Percentiles rank a stretch among this genome's conserved stretches.
phyloP scores from a whole-genome alignment of 2,797 vertebrate species.

The Masticophis lateralis region DNA sequence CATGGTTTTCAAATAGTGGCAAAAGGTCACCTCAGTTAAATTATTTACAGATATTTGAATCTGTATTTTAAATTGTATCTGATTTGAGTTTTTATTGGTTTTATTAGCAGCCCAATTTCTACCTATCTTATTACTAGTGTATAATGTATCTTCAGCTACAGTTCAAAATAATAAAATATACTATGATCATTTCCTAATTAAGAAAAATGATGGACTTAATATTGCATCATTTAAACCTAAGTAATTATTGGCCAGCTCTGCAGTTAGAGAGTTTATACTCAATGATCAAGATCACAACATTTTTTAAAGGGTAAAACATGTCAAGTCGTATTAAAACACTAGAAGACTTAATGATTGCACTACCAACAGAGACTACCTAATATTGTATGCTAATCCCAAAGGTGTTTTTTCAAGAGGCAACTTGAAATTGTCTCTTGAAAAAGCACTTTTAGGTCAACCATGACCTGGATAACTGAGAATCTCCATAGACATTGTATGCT shows the following conservation, averaged over 20 bases:
- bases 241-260: background rate
- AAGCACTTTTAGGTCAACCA: no score
- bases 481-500: background rate
- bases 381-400: no score
- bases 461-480: no score
- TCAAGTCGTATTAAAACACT: background rate
- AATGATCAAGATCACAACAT: background rate
- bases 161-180: background rate
- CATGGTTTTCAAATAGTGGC: background rate
- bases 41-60: background rate
- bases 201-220: background rate
- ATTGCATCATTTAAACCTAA: background rate
- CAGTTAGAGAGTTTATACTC: background rate
- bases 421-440: no score
- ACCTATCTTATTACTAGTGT: background rate
- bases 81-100: background rate
- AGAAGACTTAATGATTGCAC: background rate
- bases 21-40: accelerated
- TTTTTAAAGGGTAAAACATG: background rate
- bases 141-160: background rate
- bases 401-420: no score
- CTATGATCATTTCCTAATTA: background rate
- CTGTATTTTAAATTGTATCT: background rate
- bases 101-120: background rate
- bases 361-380: background rate